Evolutionary conservation across 2,797 vertebrate species (phyloP).

Genomic region (Arctocebus calabarensis): DNA sequence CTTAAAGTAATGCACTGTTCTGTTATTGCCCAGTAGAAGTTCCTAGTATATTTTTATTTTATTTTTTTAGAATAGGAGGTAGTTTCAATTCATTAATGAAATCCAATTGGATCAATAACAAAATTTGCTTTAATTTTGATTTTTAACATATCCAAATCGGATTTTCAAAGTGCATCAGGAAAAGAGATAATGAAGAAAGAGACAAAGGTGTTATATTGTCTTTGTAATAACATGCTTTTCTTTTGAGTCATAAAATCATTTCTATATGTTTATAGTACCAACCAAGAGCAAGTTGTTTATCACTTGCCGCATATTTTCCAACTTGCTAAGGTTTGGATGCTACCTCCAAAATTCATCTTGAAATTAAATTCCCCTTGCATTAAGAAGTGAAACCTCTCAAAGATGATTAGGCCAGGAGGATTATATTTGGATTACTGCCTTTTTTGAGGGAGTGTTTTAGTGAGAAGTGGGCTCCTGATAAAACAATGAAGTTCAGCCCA

Average conservation of each 20-base stretch:
- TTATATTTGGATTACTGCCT: neutral
- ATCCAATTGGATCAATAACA: neutral
- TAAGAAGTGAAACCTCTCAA: neutral
- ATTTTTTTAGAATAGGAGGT: neutral
- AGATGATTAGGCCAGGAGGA: neutral
- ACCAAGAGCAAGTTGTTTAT: neutral
- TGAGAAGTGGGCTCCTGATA: neutral
- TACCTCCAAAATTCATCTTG: neutral
- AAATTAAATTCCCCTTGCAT: neutral
- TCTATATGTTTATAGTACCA: neutral
- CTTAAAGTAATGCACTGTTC: neutral
- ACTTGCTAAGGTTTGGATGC: neutral
- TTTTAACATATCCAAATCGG: neutral
- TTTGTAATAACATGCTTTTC: no score
- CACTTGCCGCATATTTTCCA: neutral
- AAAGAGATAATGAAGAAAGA: neutral
- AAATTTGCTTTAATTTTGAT: neutral
- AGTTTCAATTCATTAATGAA: neutral
- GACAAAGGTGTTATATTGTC: neutral
- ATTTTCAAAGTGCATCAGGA: neutral
- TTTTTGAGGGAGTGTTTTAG: neutral
- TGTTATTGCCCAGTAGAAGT: no score
- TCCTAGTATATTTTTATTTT: neutral
- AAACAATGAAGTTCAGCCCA: neutral
- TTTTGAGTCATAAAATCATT: neutral